Evolutionary conservation across 2,888 invertebrate species (phyloP).

Genomic region (Rhagonycha fulva): DNA sequence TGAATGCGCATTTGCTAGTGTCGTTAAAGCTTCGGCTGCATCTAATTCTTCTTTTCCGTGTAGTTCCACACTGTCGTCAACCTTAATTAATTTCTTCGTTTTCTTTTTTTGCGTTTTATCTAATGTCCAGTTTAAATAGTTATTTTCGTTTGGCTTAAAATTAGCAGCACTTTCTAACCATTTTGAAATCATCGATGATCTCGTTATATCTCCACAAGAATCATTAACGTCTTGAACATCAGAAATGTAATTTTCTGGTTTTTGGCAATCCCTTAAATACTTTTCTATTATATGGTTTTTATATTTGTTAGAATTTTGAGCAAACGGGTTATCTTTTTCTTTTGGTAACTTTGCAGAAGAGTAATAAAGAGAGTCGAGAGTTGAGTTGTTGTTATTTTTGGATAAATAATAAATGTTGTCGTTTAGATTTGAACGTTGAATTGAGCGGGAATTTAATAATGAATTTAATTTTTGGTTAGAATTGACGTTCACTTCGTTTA

Average conservation of each 20-base stretch:
- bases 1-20: constrained; percentile 59
- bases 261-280: constrained; percentile 58
- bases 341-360: constrained; percentile 54
- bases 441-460: constrained; percentile 26
- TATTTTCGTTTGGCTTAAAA: constrained; percentile 73
- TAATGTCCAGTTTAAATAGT: constrained; percentile 68
- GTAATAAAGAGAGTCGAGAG: constrained; percentile 47
- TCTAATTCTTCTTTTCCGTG: constrained; percentile 76
- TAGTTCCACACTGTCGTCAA: constrained; percentile 37
- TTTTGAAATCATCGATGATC: constrained; percentile 68
- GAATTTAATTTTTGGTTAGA: constrained; percentile 7
- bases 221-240: constrained; percentile 25
- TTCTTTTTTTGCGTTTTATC: constrained; percentile 47
- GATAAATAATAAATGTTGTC: constrained; percentile 18
- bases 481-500: constrained; percentile 13
- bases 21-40: constrained; percentile 75
- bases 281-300: constrained; percentile 66
- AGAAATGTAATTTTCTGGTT: constrained; percentile 36
- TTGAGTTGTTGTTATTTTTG: constrained; percentile 36
- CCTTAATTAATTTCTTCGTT: constrained; percentile 35
- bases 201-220: constrained; percentile 37
- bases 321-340: constrained; percentile 47
- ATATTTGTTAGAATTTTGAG: constrained; percentile 56
- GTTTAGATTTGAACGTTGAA: constrained; percentile 49
- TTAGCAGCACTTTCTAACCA: constrained; percentile 78